Percentiles rank a stretch among this genome's conserved stretches.
These are phyloP conservation scores for Tiaroga cobitis DNA, from an alignment of 2,797 vertebrate species.

Conservation along the genomic window DNA sequence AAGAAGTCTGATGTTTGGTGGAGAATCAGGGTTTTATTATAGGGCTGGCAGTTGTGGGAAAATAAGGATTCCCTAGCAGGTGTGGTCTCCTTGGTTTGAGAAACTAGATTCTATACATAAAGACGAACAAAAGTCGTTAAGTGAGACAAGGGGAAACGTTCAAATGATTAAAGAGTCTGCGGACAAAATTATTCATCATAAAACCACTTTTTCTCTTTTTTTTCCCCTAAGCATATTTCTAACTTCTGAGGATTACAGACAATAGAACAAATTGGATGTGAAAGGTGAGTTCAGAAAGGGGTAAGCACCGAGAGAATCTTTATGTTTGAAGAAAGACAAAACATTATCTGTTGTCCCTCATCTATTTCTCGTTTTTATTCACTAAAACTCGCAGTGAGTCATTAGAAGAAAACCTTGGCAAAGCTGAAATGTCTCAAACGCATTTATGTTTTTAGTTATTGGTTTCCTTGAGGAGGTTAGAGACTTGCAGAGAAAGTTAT, in stretches of 20 bases:
- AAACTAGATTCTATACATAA: background rate
- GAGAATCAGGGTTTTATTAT: background rate
- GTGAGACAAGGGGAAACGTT: background rate
- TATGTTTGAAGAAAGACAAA: constrained; percentile 28
- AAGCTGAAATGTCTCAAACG: constrained; percentile 26
- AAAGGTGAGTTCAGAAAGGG: constrained; percentile 31
- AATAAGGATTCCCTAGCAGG: constrained; percentile 35
- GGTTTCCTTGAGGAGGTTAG: constrained; percentile 44
- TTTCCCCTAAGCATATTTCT: constrained; percentile 15
- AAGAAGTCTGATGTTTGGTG: constrained; percentile 23
- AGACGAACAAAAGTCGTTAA: background rate
- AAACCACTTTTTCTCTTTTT: background rate
- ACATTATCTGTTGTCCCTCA: constrained; percentile 34
- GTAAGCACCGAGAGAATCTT: constrained; percentile 37
- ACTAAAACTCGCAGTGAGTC: constrained; percentile 47
- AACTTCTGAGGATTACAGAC: constrained; percentile 33
- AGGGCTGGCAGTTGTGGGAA: constrained; percentile 1
- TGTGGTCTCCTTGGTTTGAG: constrained; percentile 21
- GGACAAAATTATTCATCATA: background rate
- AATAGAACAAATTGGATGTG: constrained; percentile 45
- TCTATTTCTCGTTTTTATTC: constrained; percentile 39
- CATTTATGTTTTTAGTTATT: constrained; percentile 48
- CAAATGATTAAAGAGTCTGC: constrained; percentile 6
- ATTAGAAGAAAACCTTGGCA: constrained; percentile 33
- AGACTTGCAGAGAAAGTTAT: constrained; percentile 41